Conservation (phyloP, 2,113 vertebrate species). For the Nesogale talazaci region DNA sequence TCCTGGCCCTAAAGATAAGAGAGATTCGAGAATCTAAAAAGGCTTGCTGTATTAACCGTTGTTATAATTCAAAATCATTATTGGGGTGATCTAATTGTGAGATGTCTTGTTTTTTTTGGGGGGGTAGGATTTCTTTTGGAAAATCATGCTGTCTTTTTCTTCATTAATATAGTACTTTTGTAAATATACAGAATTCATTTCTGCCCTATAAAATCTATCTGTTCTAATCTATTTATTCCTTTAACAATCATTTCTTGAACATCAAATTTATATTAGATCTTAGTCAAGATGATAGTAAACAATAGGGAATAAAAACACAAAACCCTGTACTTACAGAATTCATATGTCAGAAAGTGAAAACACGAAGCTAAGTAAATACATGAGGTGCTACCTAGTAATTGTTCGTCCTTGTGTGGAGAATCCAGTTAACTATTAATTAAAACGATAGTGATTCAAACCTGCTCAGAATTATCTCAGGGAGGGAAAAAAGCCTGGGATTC, state of each 20-base stretch:
- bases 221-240: neutral
- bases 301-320: neutral
- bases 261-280: neutral
- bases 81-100: neutral
- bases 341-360: neutral
- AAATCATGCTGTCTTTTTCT: neutral
- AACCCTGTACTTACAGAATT: neutral
- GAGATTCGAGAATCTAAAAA: too few species aligned
- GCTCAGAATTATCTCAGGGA: neutral
- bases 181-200: neutral
- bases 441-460: neutral
- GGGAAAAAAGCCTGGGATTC: neutral
- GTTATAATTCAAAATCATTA: neutral
- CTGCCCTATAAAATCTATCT: neutral
- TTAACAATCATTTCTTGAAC: neutral
- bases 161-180: neutral
- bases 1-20: too few species aligned
- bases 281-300: constrained; percentile 19
- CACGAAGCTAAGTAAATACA: neutral
- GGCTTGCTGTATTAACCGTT: too few species aligned
- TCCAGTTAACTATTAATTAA: neutral
- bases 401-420: too few species aligned
- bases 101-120: neutral
- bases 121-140: neutral
- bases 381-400: neutral